Percentiles rank a stretch among this genome's conserved stretches.
Evolutionary conservation across 2,113 vertebrate genomes (phyloP).

Genomic region (Cettia cetti): DNA sequence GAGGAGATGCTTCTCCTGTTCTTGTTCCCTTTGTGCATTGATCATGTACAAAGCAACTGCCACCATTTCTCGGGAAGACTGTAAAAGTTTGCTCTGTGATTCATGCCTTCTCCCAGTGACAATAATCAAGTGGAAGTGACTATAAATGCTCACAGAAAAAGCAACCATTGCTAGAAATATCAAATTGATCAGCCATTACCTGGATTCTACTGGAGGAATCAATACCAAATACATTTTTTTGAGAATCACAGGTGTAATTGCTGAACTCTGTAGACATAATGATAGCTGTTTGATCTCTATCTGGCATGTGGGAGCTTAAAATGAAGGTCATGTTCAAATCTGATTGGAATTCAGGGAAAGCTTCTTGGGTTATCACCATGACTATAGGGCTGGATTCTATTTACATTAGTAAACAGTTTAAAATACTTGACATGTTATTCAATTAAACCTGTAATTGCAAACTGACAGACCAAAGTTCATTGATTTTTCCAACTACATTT

Average conservation of each 20-base stretch:
- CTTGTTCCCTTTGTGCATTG: background rate
- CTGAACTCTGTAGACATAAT: background rate
- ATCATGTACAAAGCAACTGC: background rate
- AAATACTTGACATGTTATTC: constrained; percentile 59
- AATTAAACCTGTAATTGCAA: constrained; percentile 58
- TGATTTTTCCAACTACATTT: constrained; percentile 60
- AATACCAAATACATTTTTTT: background rate
- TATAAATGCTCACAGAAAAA: background rate
- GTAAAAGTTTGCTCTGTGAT: background rate
- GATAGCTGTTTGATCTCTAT: background rate
- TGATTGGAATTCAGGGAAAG: constrained; percentile 31
- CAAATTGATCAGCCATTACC: background rate
- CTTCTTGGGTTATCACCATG: constrained; percentile 31
- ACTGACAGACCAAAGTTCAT: constrained; percentile 54
- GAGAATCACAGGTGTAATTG: background rate
- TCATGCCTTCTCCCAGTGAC: background rate
- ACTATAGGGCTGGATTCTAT: constrained; percentile 29
- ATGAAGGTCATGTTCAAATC: constrained; percentile 36
- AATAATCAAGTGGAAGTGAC: background rate
- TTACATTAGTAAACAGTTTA: constrained; percentile 54
- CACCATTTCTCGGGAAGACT: background rate
- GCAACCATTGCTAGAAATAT: background rate
- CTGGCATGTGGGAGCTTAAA: background rate
- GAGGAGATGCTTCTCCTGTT: background rate
- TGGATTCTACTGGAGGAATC: background rate